These are phyloP conservation scores for Manacus vitellinus DNA, from an alignment of 2,113 vertebrate genomes.

Conservation along the genomic window DNA sequence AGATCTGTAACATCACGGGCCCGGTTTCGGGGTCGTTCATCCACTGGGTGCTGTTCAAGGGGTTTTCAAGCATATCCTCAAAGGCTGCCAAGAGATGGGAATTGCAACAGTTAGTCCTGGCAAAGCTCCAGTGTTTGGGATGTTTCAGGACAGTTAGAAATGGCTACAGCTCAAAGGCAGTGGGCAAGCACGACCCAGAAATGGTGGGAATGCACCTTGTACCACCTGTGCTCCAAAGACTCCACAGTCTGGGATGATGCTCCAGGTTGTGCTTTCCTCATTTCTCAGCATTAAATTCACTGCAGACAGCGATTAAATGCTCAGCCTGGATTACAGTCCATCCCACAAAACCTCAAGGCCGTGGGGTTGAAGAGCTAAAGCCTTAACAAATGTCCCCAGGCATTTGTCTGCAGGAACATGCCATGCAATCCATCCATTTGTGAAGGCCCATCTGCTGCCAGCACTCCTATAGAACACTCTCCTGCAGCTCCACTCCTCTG, in stretches of 20 bases:
- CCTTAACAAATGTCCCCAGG: neutral
- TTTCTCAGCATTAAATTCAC: neutral
- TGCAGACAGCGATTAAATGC: neutral
- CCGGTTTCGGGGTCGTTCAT: conserved; percentile 98
- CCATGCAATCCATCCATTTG: neutral
- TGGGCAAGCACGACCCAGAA: neutral
- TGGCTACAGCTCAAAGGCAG: neutral
- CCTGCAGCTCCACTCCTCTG: neutral
- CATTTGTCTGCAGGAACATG: neutral
- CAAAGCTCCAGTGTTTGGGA: neutral
- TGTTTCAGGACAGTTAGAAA: neutral
- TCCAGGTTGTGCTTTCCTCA: neutral
- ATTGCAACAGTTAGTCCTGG: neutral
- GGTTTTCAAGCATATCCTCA: conserved; percentile 99
- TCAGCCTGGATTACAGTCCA: neutral
- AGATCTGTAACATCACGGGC: conserved; percentile 99
- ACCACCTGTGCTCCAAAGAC: neutral
- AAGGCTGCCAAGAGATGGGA: conserved; percentile 77
- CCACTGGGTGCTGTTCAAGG: conserved; percentile 98
- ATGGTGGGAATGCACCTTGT: fast-evolving
- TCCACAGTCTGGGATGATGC: fast-evolving
- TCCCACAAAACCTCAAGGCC: neutral
- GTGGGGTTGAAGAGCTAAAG: neutral
- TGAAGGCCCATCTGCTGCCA: neutral
- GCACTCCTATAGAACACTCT: neutral